Conservation (phyloP, 2,113 vertebrate genomes). For the Centropristis striata region DNA sequence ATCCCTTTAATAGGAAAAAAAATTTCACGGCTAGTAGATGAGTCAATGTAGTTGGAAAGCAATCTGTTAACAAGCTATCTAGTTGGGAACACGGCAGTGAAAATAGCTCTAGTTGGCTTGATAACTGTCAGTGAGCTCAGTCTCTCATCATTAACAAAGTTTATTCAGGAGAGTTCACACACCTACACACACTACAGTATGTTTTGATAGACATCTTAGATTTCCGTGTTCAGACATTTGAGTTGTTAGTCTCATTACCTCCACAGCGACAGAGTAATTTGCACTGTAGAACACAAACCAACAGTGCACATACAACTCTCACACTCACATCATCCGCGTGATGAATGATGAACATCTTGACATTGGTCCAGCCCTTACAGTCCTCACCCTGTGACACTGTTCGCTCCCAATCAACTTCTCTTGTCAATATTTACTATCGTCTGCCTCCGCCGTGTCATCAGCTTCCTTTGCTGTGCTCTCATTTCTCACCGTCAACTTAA, state of each 20-base stretch:
- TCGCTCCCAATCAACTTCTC: conserved; percentile 74
- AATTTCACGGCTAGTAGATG: too few species aligned
- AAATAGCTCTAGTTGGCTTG: too few species aligned
- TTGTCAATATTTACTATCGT: conserved; percentile 84
- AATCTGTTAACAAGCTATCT: too few species aligned
- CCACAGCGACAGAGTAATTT: neutral
- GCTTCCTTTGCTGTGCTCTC: conserved; percentile 63
- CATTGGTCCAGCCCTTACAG: conserved; percentile 24
- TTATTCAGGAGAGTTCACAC: too few species aligned
- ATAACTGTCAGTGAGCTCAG: too few species aligned
- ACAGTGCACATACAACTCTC: conserved; percentile 2
- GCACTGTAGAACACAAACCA: neutral
- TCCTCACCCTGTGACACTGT: conserved; percentile 45
- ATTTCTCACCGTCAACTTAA: conserved; percentile 84
- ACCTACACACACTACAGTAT: too few species aligned
- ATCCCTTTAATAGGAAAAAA: too few species aligned
- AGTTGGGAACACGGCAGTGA: too few species aligned
- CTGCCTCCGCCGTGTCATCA: conserved; percentile 57
- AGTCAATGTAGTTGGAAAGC: too few species aligned
- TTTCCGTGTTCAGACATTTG: neutral
- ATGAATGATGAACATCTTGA: conserved; percentile 49
- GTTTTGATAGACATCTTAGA: neutral
- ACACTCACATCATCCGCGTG: conserved; percentile 11
- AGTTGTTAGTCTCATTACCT: neutral
- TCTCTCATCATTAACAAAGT: too few species aligned